A percentile compares a stretch with the other conserved stretches of the same genome.
phyloP scores from a whole-genome alignment of 2,113 vertebrate species.

The Megaceryle torquata region DNA sequence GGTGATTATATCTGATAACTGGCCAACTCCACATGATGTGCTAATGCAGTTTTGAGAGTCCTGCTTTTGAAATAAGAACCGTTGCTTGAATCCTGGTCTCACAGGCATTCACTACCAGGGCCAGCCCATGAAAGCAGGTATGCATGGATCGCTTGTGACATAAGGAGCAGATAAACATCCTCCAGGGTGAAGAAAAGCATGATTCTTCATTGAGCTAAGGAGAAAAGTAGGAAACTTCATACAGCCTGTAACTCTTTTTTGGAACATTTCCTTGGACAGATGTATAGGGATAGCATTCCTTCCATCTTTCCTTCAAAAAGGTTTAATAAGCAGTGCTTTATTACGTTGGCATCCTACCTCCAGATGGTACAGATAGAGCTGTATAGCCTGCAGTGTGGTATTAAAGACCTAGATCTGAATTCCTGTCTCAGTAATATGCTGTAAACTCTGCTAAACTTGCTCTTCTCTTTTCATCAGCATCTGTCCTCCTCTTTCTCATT shows the following conservation, averaged over 20 bases:
- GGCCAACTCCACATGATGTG: not conserved
- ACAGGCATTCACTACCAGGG: not conserved
- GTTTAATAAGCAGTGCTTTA: not conserved
- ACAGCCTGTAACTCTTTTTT: not conserved
- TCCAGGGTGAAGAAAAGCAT: not conserved
- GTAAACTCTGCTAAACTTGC: not conserved
- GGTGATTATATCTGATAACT: not conserved
- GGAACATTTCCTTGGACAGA: not conserved
- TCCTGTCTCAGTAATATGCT: not conserved
- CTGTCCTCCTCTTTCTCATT: not conserved
- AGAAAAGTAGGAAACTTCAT: not conserved
- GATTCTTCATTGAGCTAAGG: not conserved
- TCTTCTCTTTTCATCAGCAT: not conserved
- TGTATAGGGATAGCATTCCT: not conserved
- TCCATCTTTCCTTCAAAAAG: not conserved
- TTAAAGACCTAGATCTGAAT: slow-evolving; percentile 12
- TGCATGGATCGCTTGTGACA: not conserved
- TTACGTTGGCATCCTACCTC: slow-evolving; percentile 11
- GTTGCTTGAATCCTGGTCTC: not conserved
- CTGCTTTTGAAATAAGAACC: not conserved
- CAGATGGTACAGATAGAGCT: slow-evolving; percentile 22
- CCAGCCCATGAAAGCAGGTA: not conserved
- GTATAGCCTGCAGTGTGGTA: slow-evolving; percentile 3
- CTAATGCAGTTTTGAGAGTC: not conserved
- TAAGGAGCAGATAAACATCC: not conserved